Conservation (phyloP, 2,888 invertebrate genomes). For the Scrobipalpa atriplicella region DNA sequence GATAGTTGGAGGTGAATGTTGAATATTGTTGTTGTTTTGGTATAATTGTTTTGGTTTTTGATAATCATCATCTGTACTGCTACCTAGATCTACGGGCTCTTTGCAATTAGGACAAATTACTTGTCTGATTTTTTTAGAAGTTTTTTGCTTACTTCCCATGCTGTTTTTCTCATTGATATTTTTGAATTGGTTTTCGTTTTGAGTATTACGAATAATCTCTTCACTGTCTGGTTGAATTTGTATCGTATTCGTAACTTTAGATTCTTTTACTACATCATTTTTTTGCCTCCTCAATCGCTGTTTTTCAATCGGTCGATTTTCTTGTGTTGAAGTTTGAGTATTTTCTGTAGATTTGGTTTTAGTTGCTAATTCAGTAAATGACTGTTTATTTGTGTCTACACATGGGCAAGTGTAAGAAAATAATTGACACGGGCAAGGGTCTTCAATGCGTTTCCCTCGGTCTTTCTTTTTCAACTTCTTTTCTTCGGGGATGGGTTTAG, state of each 20-base stretch:
- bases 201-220: not conserved
- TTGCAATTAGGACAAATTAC: conserved; percentile 68
- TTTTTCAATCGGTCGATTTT: conserved; percentile 33
- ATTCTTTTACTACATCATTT: conserved; percentile 38
- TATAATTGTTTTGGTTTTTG: conserved; percentile 35
- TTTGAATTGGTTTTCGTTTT: conserved; percentile 3
- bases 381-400: conserved; percentile 48
- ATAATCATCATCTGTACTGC: conserved; percentile 59
- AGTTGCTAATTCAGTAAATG: conserved; percentile 51
- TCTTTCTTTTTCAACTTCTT: conserved; percentile 57
- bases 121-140: conserved; percentile 48
- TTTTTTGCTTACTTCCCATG: conserved; percentile 40
- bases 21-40: not conserved
- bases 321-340: conserved; percentile 33
- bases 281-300: conserved; percentile 36
- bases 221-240: conserved; percentile 39
- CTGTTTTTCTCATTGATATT: conserved; percentile 34
- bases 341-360: conserved; percentile 51
- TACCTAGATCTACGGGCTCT: conserved; percentile 58
- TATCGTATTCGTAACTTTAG: conserved; percentile 51
- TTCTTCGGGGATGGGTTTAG: conserved; percentile 54
- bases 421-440: conserved; percentile 69
- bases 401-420: conserved; percentile 70
- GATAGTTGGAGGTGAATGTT: not conserved
- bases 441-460: conserved; percentile 51